Evolutionary conservation across 1,140 invertebrate species (phyloP).

Genomic region (Trichogramma pretiosum): DNA sequence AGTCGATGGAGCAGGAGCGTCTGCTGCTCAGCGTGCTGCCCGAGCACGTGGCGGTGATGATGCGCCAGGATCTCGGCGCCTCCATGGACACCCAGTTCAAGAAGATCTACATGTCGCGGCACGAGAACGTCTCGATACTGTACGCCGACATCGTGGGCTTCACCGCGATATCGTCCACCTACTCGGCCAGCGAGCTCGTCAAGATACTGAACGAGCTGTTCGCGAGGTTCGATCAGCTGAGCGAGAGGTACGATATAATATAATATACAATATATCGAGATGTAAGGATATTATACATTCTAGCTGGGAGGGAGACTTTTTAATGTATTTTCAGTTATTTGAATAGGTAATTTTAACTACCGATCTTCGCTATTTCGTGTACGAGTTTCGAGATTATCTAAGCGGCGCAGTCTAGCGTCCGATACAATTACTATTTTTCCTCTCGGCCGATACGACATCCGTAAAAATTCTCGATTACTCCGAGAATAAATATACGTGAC

Average conservation of each 20-base stretch:
- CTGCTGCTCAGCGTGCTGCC: constrained; percentile 85
- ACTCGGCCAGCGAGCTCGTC: constrained; percentile 85
- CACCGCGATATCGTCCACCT: constrained; percentile 89
- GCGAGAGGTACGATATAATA: constrained; percentile 46
- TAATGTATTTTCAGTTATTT: too few species aligned
- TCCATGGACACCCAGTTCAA: constrained; percentile 86
- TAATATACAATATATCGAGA: too few species aligned
- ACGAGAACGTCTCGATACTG: constrained; percentile 92
- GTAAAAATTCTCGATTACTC: too few species aligned
- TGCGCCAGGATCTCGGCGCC: constrained; percentile 82
- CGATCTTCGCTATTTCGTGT: too few species aligned
- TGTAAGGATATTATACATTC: too few species aligned
- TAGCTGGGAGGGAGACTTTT: too few species aligned
- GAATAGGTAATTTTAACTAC: too few species aligned
- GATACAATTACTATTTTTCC: too few species aligned
- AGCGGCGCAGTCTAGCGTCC: too few species aligned
- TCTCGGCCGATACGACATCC: too few species aligned
- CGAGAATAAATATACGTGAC: too few species aligned
- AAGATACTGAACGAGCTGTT: constrained; percentile 91
- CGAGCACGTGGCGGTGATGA: constrained; percentile 89
- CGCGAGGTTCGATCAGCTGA: constrained; percentile 83
- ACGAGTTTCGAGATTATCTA: too few species aligned
- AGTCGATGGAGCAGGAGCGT: constrained; percentile 84
- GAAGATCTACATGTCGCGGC: constrained; percentile 94
- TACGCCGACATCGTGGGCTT: constrained; percentile 91